Conservation (phyloP, 1,140 invertebrate species). For the Drosophila triauraria region DNA sequence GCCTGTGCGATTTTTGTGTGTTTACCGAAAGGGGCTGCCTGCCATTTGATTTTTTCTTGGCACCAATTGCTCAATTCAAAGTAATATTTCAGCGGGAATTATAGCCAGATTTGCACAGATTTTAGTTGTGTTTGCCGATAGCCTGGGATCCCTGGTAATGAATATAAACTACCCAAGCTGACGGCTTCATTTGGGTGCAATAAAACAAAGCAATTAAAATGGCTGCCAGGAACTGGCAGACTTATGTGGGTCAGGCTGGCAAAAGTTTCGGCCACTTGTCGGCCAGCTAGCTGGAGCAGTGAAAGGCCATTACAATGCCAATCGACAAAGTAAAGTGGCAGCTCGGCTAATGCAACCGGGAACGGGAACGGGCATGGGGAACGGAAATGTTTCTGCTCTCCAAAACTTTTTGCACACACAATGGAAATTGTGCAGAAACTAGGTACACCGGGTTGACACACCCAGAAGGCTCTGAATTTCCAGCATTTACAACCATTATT, state of each 20-base stretch:
- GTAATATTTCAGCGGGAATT: slow-evolving; percentile 7
- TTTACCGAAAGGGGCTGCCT: slow-evolving; percentile 37
- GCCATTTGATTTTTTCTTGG: background rate
- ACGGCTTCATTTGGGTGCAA: slow-evolving; percentile 58
- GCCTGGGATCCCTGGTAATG: slow-evolving; percentile 23
- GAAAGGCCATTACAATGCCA: slow-evolving; percentile 73
- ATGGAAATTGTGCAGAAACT: slow-evolving; percentile 55
- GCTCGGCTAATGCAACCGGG: slow-evolving; percentile 47
- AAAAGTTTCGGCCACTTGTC: slow-evolving; percentile 60
- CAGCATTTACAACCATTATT: background rate
- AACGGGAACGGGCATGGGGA: slow-evolving; percentile 21
- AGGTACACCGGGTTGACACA: slow-evolving; percentile 23
- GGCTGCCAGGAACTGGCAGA: slow-evolving; percentile 49
- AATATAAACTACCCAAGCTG: slow-evolving; percentile 16
- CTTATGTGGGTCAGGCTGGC: slow-evolving; percentile 66
- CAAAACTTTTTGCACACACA: slow-evolving; percentile 49
- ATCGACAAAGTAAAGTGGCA: slow-evolving; percentile 67
- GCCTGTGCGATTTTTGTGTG: slow-evolving; percentile 47
- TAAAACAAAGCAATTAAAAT: slow-evolving; percentile 79
- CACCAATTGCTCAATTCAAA: slow-evolving; percentile 9
- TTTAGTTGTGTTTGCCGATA: slow-evolving; percentile 8
- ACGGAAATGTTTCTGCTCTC: slow-evolving; percentile 45
- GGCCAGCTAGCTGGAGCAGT: slow-evolving; percentile 39
- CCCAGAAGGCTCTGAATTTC: background rate
- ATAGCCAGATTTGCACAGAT: slow-evolving; percentile 7